Evolutionary conservation across 2,797 vertebrate species (phyloP).

Genomic region (Cygnus olor): DNA sequence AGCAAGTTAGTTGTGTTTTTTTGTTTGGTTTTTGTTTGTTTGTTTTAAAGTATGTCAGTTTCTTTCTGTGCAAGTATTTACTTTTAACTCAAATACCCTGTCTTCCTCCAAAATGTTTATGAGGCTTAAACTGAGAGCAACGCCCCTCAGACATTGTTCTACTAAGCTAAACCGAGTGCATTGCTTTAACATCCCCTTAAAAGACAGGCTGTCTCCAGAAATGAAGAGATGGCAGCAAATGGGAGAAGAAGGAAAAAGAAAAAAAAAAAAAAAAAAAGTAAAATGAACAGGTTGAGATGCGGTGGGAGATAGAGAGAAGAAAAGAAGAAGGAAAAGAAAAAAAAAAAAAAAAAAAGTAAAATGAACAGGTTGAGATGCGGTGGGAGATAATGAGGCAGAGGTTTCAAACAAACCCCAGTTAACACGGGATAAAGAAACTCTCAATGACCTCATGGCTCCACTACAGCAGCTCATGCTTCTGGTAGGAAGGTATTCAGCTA

Average conservation of each 20-base stretch:
- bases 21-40: too few species aligned
- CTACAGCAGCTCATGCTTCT: neutral
- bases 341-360: neutral
- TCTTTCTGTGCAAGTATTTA: neutral
- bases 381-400: neutral
- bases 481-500: neutral
- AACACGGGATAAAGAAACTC: neutral
- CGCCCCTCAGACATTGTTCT: neutral
- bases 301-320: neutral
- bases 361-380: neutral
- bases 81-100: neutral
- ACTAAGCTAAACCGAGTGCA: neutral
- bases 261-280: neutral
- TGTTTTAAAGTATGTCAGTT: neutral
- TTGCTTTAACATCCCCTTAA: neutral
- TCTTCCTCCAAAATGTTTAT: neutral
- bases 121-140: neutral
- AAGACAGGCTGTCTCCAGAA: neutral
- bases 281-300: neutral
- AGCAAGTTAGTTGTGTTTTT: neutral
- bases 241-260: neutral
- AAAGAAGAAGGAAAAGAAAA: neutral
- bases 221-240: neutral
- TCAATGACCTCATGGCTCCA: accelerated
- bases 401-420: neutral